Evolutionary conservation across 2,113 vertebrate species (phyloP).

Genomic region (Recurvirostra avosetta): DNA sequence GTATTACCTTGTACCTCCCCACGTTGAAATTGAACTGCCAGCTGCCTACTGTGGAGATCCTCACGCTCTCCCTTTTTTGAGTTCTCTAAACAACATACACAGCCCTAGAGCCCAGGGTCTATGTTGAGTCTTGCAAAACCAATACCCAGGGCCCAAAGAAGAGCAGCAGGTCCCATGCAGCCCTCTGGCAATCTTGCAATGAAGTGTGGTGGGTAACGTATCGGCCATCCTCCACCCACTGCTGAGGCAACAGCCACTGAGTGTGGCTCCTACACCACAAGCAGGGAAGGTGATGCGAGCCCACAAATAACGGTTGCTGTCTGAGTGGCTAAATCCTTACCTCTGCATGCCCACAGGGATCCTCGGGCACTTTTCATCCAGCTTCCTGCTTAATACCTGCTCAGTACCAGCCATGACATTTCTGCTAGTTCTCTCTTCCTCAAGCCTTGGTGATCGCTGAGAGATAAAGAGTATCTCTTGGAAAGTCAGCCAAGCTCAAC

Average conservation of each 20-base stretch:
- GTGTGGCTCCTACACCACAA: background rate
- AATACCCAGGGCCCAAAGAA: background rate
- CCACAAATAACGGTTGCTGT: background rate
- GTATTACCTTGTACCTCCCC: constrained; percentile 8
- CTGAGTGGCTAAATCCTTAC: background rate
- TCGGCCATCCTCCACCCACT: background rate
- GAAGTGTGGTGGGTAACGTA: background rate
- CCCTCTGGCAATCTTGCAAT: background rate
- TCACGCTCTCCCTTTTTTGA: background rate
- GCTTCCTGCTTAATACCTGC: background rate
- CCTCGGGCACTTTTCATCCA: background rate
- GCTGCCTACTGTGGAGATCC: background rate
- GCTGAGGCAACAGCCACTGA: background rate
- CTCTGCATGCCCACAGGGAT: background rate
- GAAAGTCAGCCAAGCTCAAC: background rate
- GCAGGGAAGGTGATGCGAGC: background rate
- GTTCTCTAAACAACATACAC: background rate
- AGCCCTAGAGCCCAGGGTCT: background rate
- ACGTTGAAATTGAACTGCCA: constrained; percentile 12
- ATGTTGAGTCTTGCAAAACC: background rate
- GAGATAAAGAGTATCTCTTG: background rate
- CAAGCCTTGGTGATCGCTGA: background rate
- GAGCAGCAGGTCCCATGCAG: background rate
- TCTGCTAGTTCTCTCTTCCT: background rate
- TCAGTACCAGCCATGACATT: background rate